These are phyloP conservation scores for Xiphophorus maculatus DNA, from an alignment of 2,113 vertebrate species.

Conservation along the genomic window DNA sequence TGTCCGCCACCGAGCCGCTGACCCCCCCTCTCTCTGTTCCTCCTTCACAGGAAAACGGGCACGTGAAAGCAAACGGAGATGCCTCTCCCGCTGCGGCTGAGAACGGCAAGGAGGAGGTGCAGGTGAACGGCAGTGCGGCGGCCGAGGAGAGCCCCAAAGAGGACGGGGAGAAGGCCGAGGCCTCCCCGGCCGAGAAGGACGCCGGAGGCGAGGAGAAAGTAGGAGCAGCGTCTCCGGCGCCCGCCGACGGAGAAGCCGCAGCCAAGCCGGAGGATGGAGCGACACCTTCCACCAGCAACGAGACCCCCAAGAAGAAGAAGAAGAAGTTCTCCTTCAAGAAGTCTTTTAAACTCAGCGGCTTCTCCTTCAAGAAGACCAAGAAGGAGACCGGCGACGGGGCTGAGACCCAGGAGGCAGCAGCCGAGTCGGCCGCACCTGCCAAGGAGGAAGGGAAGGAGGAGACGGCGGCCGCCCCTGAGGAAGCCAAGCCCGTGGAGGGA, in stretches of 20 bases:
- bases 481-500: constrained; percentile 75
- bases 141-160: constrained; percentile 83
- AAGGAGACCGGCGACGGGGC: constrained; percentile 87
- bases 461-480: constrained; percentile 56
- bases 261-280: constrained; percentile 76
- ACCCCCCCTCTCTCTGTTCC: constrained; percentile 21
- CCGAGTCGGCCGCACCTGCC: constrained; percentile 39
- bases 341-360: constrained; percentile 95
- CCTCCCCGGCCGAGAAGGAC: constrained; percentile 63
- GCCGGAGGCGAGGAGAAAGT: constrained; percentile 63
- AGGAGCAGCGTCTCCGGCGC: constrained; percentile 80
- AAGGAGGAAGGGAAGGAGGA: constrained; percentile 74
- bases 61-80: constrained; percentile 86
- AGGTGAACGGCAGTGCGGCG: constrained; percentile 88
- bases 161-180: constrained; percentile 65
- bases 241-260: constrained; percentile 82
- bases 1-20: background rate
- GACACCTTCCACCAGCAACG: constrained; percentile 85
- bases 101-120: constrained; percentile 86
- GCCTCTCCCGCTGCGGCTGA: constrained; percentile 85
- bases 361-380: constrained; percentile 97
- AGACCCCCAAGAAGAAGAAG: constrained; percentile 98
- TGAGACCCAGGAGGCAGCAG: constrained; percentile 79
- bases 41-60: constrained; percentile 88
- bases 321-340: constrained; percentile 98